Base-by-base conservation (phyloP, 2,888 invertebrate species). In the Hirudinaria manillensis region DNA sequence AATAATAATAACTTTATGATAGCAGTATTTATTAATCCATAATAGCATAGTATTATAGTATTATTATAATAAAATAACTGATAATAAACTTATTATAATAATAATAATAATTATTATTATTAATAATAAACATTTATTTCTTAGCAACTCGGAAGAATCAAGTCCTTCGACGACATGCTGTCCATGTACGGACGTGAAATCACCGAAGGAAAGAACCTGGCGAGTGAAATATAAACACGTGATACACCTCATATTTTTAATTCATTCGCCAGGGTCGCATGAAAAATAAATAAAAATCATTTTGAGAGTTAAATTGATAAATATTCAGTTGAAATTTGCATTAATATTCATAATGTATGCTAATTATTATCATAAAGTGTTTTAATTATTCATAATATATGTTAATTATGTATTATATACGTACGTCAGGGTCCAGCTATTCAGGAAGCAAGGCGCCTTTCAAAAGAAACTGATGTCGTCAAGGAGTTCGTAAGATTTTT, bases 111-210 rank as follows among this genome's bases (percentile, higher is more conserved):
- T 56, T 7, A 32, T 67, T 34, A 24, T 67, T 6, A 6, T 29
- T 21, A 10, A 21, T 34, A 6, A 10, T 27, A 21, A 21, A 4
- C 2, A 10, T 29, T 53, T 19, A 27, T 70, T 51, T 55, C 0
- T 0, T n/a, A n/a, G n/a, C 56, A 75, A 72, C 16, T 45, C 16
- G 75, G 75, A 16, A n/a, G 75, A 29, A 75, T 75, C 51, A 75
- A 75, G 29, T 61, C 71, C 3, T 66, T 75, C 61, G 75, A 75
- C 51, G 75, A 72, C 34, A 19, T 75, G 19, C 65, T 75, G 24
- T 7, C 34, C 7, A 75, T 65, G 72, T 75, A 75, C 66, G 75
- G 75, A 16, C 10, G 45, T 16, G 21, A 71, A 13, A 36, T 75
- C n/a, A 66, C 71, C 51, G 32, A 29, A 27, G 75, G 61, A 4